phyloP scores from a whole-genome alignment of 2,797 vertebrate genomes.

The Hydrolagus colliei region DNA sequence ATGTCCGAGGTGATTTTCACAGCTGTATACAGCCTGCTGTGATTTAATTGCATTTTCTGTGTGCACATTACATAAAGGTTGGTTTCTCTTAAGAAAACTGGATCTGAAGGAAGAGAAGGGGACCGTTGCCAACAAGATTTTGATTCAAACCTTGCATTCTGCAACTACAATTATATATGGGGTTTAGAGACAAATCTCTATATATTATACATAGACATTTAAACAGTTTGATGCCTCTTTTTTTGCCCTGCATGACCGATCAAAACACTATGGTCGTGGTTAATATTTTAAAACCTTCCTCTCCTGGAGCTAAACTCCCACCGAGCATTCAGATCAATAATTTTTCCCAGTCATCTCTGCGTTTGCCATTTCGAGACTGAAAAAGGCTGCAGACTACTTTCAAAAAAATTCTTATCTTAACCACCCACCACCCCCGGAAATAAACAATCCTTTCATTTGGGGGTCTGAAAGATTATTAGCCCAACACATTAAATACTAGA shows the following conservation, averaged over 20 bases:
- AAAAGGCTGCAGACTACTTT: slow-evolving; percentile 32
- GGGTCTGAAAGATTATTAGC: slow-evolving; percentile 15
- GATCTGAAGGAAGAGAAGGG: no score
- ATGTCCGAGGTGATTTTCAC: no score
- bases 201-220: not conserved
- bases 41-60: not conserved
- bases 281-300: slow-evolving; percentile 43
- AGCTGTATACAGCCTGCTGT: no score
- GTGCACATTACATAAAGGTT: not conserved
- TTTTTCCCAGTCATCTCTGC: slow-evolving; percentile 38
- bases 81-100: no score
- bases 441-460: not conserved
- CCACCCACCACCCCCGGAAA: not conserved
- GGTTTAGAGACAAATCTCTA: not conserved
- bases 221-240: slow-evolving; percentile 8
- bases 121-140: not conserved
- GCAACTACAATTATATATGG: not conserved
- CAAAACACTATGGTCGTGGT: slow-evolving; percentile 37
- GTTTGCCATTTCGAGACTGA: slow-evolving; percentile 35
- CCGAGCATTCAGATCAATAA: slow-evolving; percentile 44
- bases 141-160: not conserved
- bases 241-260: slow-evolving; percentile 35
- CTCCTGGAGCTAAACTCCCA: slow-evolving; percentile 36
- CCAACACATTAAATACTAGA: no score
- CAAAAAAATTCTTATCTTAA: slow-evolving; percentile 33